Percentiles rank a stretch among this genome's conserved stretches.
Conservation (phyloP, 2,113 vertebrate genomes). For the Toxotes jaculatrix region DNA sequence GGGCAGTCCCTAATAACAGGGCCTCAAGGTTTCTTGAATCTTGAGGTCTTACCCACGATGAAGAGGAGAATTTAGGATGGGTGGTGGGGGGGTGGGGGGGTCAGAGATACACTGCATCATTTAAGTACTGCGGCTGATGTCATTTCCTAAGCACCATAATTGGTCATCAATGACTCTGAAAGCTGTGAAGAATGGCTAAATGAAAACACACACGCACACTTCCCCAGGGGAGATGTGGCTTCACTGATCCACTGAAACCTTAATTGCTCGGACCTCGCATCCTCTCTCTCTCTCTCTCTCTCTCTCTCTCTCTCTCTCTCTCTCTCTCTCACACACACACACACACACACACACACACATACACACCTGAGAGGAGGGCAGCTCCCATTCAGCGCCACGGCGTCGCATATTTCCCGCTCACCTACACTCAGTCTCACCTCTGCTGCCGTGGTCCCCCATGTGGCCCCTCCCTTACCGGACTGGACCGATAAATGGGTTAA, state of each 20-base stretch:
- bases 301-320: not conserved
- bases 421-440: conserved; percentile 48
- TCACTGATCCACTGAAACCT: conserved; percentile 49
- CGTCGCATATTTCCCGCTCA: conserved; percentile 50
- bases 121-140: conserved; percentile 73
- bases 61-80: conserved; percentile 12
- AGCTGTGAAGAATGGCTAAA: conserved; percentile 55
- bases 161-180: conserved; percentile 64
- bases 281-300: conserved; percentile 14
- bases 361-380: conserved; percentile 52
- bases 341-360: not conserved
- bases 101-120: conserved; percentile 62
- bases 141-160: conserved; percentile 74
- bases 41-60: not conserved
- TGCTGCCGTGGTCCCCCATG: conserved; percentile 44
- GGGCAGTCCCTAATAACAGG: not conserved
- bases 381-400: conserved; percentile 40
- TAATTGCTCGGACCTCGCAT: conserved; percentile 56
- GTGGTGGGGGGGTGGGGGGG: not conserved
- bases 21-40: conserved; percentile 6
- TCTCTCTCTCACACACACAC: not conserved
- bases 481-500: conserved; percentile 67
- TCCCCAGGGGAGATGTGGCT: conserved; percentile 34
- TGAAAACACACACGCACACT: conserved; percentile 34
- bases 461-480: conserved; percentile 66